phyloP scores from a whole-genome alignment of 2,888 invertebrate species.

The Beris chalybata region DNA sequence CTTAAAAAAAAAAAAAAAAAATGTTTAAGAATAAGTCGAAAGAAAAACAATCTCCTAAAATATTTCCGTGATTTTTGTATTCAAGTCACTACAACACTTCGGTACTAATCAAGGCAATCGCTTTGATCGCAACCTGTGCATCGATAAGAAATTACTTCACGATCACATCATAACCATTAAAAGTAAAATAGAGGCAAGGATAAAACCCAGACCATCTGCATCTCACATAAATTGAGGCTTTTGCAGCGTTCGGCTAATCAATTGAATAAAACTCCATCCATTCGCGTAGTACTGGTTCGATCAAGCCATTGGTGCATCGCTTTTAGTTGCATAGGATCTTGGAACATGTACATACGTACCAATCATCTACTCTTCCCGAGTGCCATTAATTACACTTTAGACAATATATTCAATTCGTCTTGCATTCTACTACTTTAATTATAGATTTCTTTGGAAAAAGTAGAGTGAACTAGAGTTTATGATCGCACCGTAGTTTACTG shows the following conservation, averaged over 20 bases:
- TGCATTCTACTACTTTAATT: slow-evolving; percentile 36
- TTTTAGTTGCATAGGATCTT: slow-evolving; percentile 27
- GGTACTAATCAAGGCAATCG: no score
- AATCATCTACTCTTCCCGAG: slow-evolving; percentile 32
- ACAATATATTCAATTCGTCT: slow-evolving; percentile 37
- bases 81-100: no score
- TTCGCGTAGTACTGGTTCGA: slow-evolving; percentile 17
- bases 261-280: slow-evolving; percentile 18
- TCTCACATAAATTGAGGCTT: slow-evolving; percentile 31
- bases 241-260: not conserved
- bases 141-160: slow-evolving; percentile 34
- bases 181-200: slow-evolving; percentile 15
- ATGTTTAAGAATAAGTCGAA: no score
- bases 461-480: no score
- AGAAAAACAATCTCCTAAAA: no score
- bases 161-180: slow-evolving; percentile 33
- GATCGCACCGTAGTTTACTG: no score
- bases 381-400: slow-evolving; percentile 35
- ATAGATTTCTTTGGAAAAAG: slow-evolving; percentile 21
- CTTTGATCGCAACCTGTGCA: slow-evolving; percentile 17
- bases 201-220: slow-evolving; percentile 30
- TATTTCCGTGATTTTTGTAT: no score
- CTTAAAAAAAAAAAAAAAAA: no score
- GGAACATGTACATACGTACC: slow-evolving; percentile 21
- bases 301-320: slow-evolving; percentile 29